Conservation (phyloP, 2,113 vertebrate genomes). For the Thalassoma bifasciatum region DNA sequence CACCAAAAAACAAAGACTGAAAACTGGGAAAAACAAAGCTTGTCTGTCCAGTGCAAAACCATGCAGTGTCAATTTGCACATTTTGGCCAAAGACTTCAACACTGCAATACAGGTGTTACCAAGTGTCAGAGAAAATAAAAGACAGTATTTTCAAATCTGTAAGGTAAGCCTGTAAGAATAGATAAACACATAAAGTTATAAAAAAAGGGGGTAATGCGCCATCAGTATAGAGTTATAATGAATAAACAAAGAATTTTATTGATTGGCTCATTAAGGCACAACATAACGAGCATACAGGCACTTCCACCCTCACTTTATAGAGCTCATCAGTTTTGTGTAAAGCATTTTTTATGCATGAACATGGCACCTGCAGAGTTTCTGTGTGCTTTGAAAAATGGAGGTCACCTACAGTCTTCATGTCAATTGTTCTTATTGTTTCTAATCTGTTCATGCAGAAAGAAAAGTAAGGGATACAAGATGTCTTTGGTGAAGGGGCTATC, state of each 20-base stretch:
- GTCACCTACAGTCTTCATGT: conserved; percentile 14
- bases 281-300: neutral
- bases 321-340: conserved; percentile 27
- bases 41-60: conserved; percentile 3
- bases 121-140: too few species aligned
- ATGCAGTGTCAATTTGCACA: neutral
- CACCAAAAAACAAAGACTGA: neutral
- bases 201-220: too few species aligned
- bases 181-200: too few species aligned
- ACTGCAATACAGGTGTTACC: too few species aligned
- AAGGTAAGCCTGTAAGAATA: too few species aligned
- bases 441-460: neutral
- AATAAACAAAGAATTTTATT: too few species aligned
- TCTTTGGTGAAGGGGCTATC: neutral
- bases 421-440: conserved; percentile 1
- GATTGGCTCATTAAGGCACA: neutral
- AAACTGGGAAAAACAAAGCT: neutral
- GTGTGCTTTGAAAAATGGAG: conserved; percentile 37
- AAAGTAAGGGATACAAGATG: neutral
- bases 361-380: too few species aligned
- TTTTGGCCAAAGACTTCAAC: too few species aligned
- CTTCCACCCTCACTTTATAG: neutral
- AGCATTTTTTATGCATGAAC: conserved; percentile 37
- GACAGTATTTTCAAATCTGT: too few species aligned
- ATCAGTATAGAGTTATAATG: too few species aligned